These are phyloP conservation scores for Sebastes hopkinsi DNA, from an alignment of 2,797 vertebrate genomes.

Conservation along the genomic window DNA sequence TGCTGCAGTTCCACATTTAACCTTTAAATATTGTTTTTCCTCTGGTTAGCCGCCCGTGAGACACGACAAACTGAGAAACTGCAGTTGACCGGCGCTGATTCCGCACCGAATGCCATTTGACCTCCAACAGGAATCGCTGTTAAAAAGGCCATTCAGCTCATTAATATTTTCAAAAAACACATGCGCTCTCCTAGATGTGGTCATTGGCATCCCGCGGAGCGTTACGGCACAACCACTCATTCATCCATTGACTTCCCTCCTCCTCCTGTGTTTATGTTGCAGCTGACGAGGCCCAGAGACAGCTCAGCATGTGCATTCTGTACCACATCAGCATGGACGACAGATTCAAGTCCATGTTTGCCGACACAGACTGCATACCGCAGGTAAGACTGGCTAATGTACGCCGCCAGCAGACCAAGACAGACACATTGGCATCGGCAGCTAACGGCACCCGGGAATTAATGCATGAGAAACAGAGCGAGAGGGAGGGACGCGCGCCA, in stretches of 20 bases:
- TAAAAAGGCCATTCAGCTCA: constrained; percentile 58
- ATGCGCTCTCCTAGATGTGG: constrained; percentile 56
- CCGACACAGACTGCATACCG: constrained; percentile 93
- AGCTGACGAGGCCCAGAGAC: constrained; percentile 94
- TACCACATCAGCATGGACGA: constrained; percentile 96
- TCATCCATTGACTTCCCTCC: constrained; percentile 58
- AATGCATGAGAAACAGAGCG: constrained; percentile 23
- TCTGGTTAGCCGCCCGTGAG: neutral
- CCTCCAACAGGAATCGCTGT: constrained; percentile 7
- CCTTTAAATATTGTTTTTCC: constrained; percentile 7
- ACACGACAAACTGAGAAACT: constrained; percentile 30
- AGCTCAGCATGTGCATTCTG: constrained; percentile 92
- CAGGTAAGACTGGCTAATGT: constrained; percentile 86
- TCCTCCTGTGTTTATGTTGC: constrained; percentile 69
- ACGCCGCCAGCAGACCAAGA: constrained; percentile 29
- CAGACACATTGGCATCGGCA: constrained; percentile 50
- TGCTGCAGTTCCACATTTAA: neutral
- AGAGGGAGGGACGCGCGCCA: constrained; percentile 19
- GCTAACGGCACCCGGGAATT: constrained; percentile 41
- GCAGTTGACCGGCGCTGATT: constrained; percentile 29
- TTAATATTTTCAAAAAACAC: constrained; percentile 57
- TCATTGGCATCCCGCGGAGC: constrained; percentile 51
- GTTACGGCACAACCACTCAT: constrained; percentile 61
- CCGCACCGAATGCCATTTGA: constrained; percentile 3
- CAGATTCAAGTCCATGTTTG: constrained; percentile 93